Evolutionary conservation across 2,888 invertebrate species (phyloP).

Genomic region (Chromoteleia sp.): DNA sequence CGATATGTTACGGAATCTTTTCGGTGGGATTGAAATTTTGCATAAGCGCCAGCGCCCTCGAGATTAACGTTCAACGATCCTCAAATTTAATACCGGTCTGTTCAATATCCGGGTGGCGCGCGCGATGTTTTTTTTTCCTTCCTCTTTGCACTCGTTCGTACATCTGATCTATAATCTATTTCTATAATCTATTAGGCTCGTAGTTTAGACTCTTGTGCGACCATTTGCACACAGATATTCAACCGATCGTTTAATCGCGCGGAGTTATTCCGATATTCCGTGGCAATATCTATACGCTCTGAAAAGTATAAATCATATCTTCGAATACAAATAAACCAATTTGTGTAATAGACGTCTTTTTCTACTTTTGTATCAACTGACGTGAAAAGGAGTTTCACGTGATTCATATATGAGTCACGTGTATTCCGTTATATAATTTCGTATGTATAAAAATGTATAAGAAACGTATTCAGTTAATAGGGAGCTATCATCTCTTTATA

Average conservation of each 20-base stretch:
- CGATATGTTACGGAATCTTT: slow-evolving; percentile 71
- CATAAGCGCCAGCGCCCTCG: slow-evolving; percentile 69
- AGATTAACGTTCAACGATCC: slow-evolving; percentile 71
- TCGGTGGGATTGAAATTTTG: slow-evolving; percentile 70
- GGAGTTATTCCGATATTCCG: slow-evolving; percentile 15
- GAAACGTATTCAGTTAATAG: slow-evolving; percentile 19
- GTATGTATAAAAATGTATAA: slow-evolving; percentile 13
- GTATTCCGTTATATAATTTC: slow-evolving; percentile 35
- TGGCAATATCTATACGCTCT: not conserved
- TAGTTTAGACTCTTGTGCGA: slow-evolving; percentile 23
- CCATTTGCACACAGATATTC: slow-evolving; percentile 32
- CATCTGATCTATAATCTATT: slow-evolving; percentile 65
- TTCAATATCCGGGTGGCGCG: slow-evolving; percentile 62
- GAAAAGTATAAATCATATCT: not conserved
- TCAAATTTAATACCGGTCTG: slow-evolving; percentile 70
- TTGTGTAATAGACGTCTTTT: slow-evolving; percentile 4
- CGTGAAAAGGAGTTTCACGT: slow-evolving; percentile 21
- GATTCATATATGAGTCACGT: slow-evolving; percentile 51
- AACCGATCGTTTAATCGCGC: slow-evolving; percentile 45
- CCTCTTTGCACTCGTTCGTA: slow-evolving; percentile 50
- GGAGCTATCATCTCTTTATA: slow-evolving; percentile 23
- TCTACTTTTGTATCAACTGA: slow-evolving; percentile 25
- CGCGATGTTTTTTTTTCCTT: slow-evolving; percentile 30
- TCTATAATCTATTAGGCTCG: slow-evolving; percentile 55
- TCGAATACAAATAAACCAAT: not conserved